Evolutionary conservation across 2,113 vertebrate species (phyloP).

Genomic region (Parotia lawesii): DNA sequence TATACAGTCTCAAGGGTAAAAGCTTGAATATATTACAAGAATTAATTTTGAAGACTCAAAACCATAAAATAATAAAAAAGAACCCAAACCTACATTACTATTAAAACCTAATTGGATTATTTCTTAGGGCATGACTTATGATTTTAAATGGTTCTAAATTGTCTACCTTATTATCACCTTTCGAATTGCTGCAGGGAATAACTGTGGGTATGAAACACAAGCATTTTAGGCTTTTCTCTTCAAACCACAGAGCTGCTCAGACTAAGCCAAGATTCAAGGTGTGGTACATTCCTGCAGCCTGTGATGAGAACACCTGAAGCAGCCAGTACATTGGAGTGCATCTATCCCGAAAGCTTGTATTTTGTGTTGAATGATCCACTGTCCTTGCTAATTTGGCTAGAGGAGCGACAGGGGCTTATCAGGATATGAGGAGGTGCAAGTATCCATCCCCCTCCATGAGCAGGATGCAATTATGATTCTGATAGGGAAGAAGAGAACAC

Average conservation of each 20-base stretch:
- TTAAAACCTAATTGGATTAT: neutral
- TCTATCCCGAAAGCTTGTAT: fast-evolving
- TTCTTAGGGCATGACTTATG: neutral
- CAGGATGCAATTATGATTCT: neutral
- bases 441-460: neutral
- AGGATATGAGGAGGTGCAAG: neutral
- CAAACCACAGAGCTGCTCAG: neutral
- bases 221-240: neutral
- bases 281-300: neutral
- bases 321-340: fast-evolving
- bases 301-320: neutral
- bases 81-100: neutral
- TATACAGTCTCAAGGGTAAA: neutral
- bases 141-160: neutral
- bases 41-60: neutral
- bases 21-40: neutral
- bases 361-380: neutral
- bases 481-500: neutral
- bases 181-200: neutral
- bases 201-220: neutral
- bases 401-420: neutral
- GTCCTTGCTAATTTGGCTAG: neutral
- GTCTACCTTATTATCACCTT: neutral
- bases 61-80: neutral
- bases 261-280: neutral